Conservation (phyloP, 2,888 invertebrate genomes). For the Lutraria lutraria region DNA sequence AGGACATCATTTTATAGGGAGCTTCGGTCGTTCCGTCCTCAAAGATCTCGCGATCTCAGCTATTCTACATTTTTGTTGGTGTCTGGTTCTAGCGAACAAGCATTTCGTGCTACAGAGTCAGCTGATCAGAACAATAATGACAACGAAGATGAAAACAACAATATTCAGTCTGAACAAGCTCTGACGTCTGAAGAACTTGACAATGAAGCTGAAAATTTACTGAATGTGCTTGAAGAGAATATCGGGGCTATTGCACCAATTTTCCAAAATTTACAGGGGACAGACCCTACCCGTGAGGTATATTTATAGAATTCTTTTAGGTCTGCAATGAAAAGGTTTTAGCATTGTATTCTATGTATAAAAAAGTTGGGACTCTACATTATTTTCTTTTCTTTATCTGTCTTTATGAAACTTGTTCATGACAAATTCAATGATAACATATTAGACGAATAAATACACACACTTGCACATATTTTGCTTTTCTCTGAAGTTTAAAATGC, state of each 20-base stretch:
- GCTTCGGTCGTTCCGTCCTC: constrained; percentile 73
- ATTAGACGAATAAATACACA: no score
- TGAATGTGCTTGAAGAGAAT: constrained; percentile 61
- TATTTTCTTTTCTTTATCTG: no score
- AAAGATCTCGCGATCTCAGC: constrained; percentile 32
- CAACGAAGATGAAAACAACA: constrained; percentile 62
- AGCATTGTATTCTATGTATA: no score
- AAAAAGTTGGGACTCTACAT: no score
- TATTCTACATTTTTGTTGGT: constrained; percentile 64
- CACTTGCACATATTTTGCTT: no score
- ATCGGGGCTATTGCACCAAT: constrained; percentile 62
- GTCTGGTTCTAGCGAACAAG: constrained; percentile 41
- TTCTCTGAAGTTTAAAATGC: no score
- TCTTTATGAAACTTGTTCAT: no score
- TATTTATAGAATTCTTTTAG: constrained; percentile 24
- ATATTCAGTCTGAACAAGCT: constrained; percentile 34
- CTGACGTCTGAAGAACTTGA: constrained; percentile 60
- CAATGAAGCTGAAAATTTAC: constrained; percentile 59
- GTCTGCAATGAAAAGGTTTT: neutral
- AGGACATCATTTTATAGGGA: constrained; percentile 77
- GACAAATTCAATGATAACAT: no score
- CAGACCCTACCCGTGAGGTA: constrained; percentile 74
- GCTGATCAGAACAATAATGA: constrained; percentile 55
- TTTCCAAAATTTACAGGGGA: constrained; percentile 53
- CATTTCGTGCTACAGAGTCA: constrained; percentile 36